Base-by-base conservation (phyloP, 2,113 vertebrate species). In the Tetraodon nigroviridis region DNA sequence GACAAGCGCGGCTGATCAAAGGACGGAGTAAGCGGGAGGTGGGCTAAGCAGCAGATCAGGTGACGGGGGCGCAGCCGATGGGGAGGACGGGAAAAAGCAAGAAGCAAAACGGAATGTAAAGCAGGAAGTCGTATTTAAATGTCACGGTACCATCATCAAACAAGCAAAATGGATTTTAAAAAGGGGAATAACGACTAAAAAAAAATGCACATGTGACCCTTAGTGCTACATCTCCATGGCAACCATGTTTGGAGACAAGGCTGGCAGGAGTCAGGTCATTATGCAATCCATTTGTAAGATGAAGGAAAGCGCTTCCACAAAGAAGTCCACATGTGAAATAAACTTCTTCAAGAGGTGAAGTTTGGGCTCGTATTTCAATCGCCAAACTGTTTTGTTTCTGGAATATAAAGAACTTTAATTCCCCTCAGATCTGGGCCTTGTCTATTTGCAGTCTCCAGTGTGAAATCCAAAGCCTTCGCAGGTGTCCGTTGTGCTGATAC, bases 1-100 rank as follows among this genome's bases (percentile, higher is more conserved):
- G 81, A 78, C 80, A 72, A 78, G 55, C 46, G 14, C 56, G n/a
- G 63, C 74, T 64, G 80, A 84, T 82, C 66, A 82, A 84, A 80
- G 80, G 21, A 12, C 0, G 18, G 44, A 51, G 42, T 32, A 48
- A 27, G 20, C 3, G 29, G 8, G 5, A 1, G 46, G 41, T 32
- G 45, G 19, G 44, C 17, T 18, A 15, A 16, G 32, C 2, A 15
- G 53, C 18, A 17, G 24, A 29, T 2, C 3, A 50, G 22, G 29
- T 7, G 16, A 19, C 7, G 15, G 61, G 15, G 53, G 19, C 49
- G 41, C 2, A 40, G 62, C 22, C 27, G 44, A 58, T 13, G n/a
- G 47, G 22, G 51, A 57, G 50, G 41, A 21, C 29, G n/a, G 58
- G 24, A 37, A 44, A 17, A 37, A 47, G 45, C 14, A 50, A 6